phyloP scores from a whole-genome alignment of 2,888 invertebrate genomes.

The Eutolmus rufibarbis region DNA sequence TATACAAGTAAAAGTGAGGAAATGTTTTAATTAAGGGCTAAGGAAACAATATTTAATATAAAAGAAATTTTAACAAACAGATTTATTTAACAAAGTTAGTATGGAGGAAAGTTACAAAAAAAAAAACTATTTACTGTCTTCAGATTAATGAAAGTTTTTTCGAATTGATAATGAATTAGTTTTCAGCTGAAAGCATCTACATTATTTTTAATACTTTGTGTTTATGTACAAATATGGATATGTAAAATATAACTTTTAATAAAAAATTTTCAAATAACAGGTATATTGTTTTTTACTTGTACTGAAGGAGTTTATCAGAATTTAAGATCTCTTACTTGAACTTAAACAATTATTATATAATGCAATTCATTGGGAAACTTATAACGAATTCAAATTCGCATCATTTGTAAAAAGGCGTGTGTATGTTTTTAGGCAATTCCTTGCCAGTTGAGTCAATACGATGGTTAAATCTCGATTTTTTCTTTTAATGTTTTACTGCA shows the following conservation, averaged over 20 bases:
- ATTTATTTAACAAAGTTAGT: neutral
- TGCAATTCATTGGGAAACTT: too few relatives aligned
- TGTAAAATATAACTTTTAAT: slow-evolving; percentile 29
- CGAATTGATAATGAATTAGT: slow-evolving; percentile 13
- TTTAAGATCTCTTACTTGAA: too few relatives aligned
- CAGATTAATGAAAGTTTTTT: neutral
- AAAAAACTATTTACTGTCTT: slow-evolving; percentile 3
- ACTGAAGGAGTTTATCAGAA: neutral
- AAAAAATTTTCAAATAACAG: slow-evolving; percentile 18
- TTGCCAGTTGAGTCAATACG: too few relatives aligned
- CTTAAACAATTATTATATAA: too few relatives aligned
- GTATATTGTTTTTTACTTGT: neutral
- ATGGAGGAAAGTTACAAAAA: neutral
- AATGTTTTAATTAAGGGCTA: slow-evolving; percentile 7
- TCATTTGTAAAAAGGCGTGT: too few relatives aligned
- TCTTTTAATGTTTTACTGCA: too few relatives aligned
- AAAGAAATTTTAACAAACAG: slow-evolving; percentile 3
- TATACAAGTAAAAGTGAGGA: neutral
- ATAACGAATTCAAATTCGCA: too few relatives aligned
- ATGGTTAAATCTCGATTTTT: too few relatives aligned
- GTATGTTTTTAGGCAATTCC: too few relatives aligned
- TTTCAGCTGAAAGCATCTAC: neutral
- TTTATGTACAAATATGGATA: slow-evolving; percentile 25
- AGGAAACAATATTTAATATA: slow-evolving; percentile 15
- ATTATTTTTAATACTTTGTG: slow-evolving; percentile 29